Evolutionary conservation across 2,888 invertebrate genomes (phyloP), one percentile per base, ranked within the genome.

Genomic region (Acleris literana): DNA sequence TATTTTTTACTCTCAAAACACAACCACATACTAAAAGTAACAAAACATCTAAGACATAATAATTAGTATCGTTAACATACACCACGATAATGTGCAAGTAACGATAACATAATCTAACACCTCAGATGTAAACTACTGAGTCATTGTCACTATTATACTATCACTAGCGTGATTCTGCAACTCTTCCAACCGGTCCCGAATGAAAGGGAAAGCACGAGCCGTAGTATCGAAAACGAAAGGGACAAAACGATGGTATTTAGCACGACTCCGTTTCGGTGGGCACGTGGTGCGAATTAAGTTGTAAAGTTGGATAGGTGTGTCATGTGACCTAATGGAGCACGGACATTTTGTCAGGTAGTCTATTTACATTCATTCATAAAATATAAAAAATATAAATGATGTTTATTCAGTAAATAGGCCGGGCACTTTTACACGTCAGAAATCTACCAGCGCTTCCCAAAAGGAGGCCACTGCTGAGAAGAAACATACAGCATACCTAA

Each of bases 151-250:
- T 17, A 18, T 51, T 17, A 25, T 25, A 46, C 29, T 52, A 58
- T 58, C n/a, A 13, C 51, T 33, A 63, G 25, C 43, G 25, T 49
- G 49, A 59, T 48, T 49, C 49, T 29, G 53, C 16, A 22, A 43
- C 20, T 55, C 7, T 53, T 22, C 17, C 43, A 64, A 60, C 64
- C 49, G 54, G 54, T 60, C 25, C 11, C 16, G 29, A 39, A 9
- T 20, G 59, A 64, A 64, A 64, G 59, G 54, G 64, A 64, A 61
- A 65, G 51, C 51, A 56, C 20, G 33, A 51, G 33, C 44, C 54
- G 55, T 65, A 29, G 55, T 65, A 65, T 51, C 55, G 60, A 61
- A 65, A 65, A 60, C 33, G 65, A 65, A 65, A 65, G 65, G 65
- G 60, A 65, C 60, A 44, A 43, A 5, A 56, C 55, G 51, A 60